Base-by-base conservation (phyloP, 2,113 vertebrate genomes). In the Cynocephalus volans region DNA sequence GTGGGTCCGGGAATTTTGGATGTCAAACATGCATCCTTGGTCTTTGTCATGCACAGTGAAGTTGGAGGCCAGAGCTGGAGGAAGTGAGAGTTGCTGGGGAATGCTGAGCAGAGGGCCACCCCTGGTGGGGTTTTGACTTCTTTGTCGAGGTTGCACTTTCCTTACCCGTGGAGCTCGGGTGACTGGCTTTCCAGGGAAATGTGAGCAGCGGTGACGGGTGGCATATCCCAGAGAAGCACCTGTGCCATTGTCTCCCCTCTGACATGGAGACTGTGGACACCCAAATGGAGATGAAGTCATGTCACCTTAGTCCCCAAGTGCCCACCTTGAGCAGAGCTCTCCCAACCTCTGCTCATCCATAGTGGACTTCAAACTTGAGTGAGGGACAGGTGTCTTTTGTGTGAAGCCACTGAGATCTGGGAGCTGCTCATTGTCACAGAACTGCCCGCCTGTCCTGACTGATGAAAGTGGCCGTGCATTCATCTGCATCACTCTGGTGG, bases 381-480 rank as follows among this genome's bases (percentile, higher is more conserved):
- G 11, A 28, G 13, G 67, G 52, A 7, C 23, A 45, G 60, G 23
- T 6, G 0, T 21, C 50, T 33, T 36, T 12, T 5, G 15, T 19
- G 50, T 80, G 83, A 52, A 88, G 41, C 58, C 7, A 0, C 62
- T 48, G 52, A 45, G 65, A n/a, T 31, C 50, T 10, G 23, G 54
- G 23, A 69, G 33, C 41, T 33, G 62, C 26, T n/a, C 10, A 0
- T 45, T 2, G 3, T 58, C 56, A 10, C 8, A 7, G 41, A 11
- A 14, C n/a, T 10, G 0, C 33, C 48, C 23, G 3, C 28, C 33
- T 31, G 15, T 18, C 28, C 54, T 60, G 3, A 33, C n/a, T 11
- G 5, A n/a, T 26, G 8, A n/a, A 2, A 31, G 28, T 2, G 4
- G 7, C 15, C 19, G 24, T 18, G 31, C 0, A 0, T 12, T 48